Percentiles rank a stretch among this genome's conserved stretches.
Evolutionary conservation across 2,797 vertebrate genomes (phyloP).

Genomic region (Rhinoraja longicauda): DNA sequence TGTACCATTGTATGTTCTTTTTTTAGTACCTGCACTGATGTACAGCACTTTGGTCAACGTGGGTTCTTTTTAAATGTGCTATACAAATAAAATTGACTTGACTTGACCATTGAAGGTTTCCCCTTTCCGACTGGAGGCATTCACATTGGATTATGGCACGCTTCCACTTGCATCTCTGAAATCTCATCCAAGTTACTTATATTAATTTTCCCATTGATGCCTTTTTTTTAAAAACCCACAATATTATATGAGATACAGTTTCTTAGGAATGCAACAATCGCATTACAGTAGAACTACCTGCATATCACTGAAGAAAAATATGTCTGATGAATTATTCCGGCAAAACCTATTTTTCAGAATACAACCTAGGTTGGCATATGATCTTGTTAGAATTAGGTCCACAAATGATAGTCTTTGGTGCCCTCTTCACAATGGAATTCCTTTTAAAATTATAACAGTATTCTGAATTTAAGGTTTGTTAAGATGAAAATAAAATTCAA

Average conservation of each 20-base stretch:
- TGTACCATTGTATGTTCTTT: too few species aligned
- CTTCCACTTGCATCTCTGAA: not conserved
- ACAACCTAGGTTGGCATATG: not conserved
- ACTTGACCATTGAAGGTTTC: too few species aligned
- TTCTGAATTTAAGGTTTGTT: not conserved
- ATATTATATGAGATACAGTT: too few species aligned
- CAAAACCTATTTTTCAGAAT: not conserved
- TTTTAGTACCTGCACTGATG: too few species aligned
- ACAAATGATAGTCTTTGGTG: not conserved
- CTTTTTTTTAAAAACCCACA: too few species aligned
- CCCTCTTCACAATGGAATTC: not conserved
- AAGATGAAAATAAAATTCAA: not conserved
- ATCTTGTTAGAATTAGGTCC: not conserved
- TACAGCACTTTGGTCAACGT: too few species aligned
- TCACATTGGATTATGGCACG: not conserved
- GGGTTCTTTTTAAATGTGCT: too few species aligned
- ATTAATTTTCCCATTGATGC: not conserved
- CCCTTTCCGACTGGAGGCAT: not conserved
- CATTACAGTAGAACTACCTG: too few species aligned
- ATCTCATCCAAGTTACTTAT: not conserved
- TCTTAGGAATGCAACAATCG: too few species aligned
- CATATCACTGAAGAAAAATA: not conserved
- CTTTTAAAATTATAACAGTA: not conserved
- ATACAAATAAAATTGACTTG: too few species aligned
- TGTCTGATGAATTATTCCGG: not conserved